Percentiles rank a stretch among this genome's conserved stretches.
These are phyloP conservation scores for Euthynnus affinis DNA, from an alignment of 2,797 vertebrate genomes.

Conservation along the genomic window DNA sequence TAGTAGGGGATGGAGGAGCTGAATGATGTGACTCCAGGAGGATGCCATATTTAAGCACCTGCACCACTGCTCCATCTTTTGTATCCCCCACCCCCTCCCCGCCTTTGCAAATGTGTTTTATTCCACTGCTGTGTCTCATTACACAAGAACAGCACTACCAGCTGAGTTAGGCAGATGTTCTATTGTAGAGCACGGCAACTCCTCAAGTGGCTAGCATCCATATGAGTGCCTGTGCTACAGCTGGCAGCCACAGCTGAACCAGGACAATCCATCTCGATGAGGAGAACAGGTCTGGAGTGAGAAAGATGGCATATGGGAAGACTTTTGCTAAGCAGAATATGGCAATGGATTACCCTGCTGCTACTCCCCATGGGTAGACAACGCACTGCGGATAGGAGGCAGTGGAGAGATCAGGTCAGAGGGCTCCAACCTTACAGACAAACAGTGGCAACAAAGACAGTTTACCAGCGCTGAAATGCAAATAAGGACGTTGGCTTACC, in stretches of 20 bases:
- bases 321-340: conserved; percentile 35
- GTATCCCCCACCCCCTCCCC: conserved; percentile 7
- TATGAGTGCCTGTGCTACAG: conserved; percentile 70
- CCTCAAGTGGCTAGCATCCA: conserved; percentile 80
- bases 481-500: conserved; percentile 33
- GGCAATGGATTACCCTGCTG: conserved; percentile 32
- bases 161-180: conserved; percentile 82
- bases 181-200: conserved; percentile 74
- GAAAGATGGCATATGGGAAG: conserved; percentile 38
- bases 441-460: conserved; percentile 8
- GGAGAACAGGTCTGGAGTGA: conserved; percentile 58
- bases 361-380: conserved; percentile 18
- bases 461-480: conserved; percentile 37
- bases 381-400: conserved; percentile 6
- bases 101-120: conserved; percentile 71
- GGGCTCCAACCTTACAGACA: conserved; percentile 29
- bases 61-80: conserved; percentile 44
- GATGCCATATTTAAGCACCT: conserved; percentile 60
- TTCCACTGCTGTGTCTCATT: conserved; percentile 76
- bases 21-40: conserved; percentile 32
- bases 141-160: conserved; percentile 75
- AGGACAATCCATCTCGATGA: conserved; percentile 71
- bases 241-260: conserved; percentile 74
- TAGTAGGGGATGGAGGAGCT: conserved; percentile 9
- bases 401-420: conserved; percentile 24